Percentiles rank a stretch among this genome's conserved stretches.
phyloP scores from a whole-genome alignment of 2,113 vertebrate genomes.

The Machaerirhynchus nigripectus region DNA sequence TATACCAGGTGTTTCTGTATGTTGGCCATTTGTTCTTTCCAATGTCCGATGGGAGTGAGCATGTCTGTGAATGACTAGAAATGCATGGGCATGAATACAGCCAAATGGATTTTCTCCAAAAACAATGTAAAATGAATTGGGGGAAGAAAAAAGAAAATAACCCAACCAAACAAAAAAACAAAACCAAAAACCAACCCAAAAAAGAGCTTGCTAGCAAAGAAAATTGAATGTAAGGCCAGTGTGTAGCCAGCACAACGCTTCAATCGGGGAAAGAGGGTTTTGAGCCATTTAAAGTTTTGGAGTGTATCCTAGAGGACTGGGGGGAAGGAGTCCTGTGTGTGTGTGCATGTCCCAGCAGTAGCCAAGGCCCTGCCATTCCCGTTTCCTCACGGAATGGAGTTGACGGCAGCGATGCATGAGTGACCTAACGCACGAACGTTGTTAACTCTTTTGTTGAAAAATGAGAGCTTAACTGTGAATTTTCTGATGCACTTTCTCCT shows the following conservation, averaged over 20 bases:
- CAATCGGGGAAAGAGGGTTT: constrained; percentile 45
- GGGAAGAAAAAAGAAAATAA: neutral
- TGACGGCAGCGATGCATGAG: constrained; percentile 73
- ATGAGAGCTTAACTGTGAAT: constrained; percentile 58
- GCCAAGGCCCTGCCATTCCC: constrained; percentile 61
- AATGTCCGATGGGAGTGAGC: constrained; percentile 71
- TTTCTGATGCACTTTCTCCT: constrained; percentile 70
- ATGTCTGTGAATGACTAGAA: constrained; percentile 75
- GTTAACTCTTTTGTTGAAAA: constrained; percentile 33
- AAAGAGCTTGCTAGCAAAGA: constrained; percentile 24
- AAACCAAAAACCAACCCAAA: neutral
- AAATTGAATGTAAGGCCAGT: constrained; percentile 24
- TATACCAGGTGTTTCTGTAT: constrained; percentile 72
- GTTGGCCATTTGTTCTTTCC: constrained; percentile 75
- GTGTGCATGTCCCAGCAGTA: constrained; percentile 71
- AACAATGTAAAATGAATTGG: constrained; percentile 47
- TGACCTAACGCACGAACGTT: constrained; percentile 63
- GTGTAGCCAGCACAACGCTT: constrained; percentile 10
- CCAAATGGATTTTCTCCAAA: constrained; percentile 80
- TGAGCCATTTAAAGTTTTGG: constrained; percentile 63
- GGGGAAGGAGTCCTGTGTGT: constrained; percentile 60
- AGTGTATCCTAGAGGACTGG: constrained; percentile 74
- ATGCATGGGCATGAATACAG: constrained; percentile 80
- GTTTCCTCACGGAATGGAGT: constrained; percentile 20
- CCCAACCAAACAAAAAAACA: neutral